Evolutionary conservation across 1,140 invertebrate species (phyloP).

Genomic region (Rhysida immarginata): DNA sequence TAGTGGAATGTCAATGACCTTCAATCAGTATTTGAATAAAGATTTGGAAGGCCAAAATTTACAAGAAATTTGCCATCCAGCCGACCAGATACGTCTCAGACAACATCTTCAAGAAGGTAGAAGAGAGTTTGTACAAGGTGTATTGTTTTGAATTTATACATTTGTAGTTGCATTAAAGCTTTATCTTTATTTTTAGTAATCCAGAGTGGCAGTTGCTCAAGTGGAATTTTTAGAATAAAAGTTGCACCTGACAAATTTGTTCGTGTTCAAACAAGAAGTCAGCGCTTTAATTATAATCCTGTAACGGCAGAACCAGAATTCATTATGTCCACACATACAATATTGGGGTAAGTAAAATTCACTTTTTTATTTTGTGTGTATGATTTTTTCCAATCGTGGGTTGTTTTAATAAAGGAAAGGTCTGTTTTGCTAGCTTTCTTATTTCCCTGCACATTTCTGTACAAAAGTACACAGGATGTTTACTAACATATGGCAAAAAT

Average conservation of each 20-base stretch:
- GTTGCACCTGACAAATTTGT: constrained; percentile 58
- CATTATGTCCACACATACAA: constrained; percentile 80
- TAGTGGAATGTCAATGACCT: constrained; percentile 43
- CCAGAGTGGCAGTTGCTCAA: constrained; percentile 46
- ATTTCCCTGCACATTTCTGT: too few relatives aligned
- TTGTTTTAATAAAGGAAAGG: too few relatives aligned
- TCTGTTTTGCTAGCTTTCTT: too few relatives aligned
- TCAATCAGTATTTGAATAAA: constrained; percentile 49
- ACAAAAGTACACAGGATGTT: too few relatives aligned
- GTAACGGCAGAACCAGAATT: constrained; percentile 54
- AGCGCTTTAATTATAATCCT: constrained; percentile 55
- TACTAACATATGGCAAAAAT: too few relatives aligned
- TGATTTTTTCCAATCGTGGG: too few relatives aligned
- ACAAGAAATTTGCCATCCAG: constrained; percentile 17
- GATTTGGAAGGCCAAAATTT: constrained; percentile 22
- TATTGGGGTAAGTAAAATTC: constrained; percentile 45
- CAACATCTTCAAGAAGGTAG: constrained; percentile 21
- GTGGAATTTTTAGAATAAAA: constrained; percentile 59
- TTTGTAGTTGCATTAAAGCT: neutral
- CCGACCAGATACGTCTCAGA: constrained; percentile 17
- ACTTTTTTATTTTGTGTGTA: too few relatives aligned
- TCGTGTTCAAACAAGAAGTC: constrained; percentile 73
- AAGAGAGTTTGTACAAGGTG: neutral
- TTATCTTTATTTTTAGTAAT: neutral
- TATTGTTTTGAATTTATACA: neutral